A percentile compares a stretch with the other conserved stretches of the same genome.
Conservation (phyloP, 2,113 vertebrate species). For the Rhabdomys dilectus region DNA sequence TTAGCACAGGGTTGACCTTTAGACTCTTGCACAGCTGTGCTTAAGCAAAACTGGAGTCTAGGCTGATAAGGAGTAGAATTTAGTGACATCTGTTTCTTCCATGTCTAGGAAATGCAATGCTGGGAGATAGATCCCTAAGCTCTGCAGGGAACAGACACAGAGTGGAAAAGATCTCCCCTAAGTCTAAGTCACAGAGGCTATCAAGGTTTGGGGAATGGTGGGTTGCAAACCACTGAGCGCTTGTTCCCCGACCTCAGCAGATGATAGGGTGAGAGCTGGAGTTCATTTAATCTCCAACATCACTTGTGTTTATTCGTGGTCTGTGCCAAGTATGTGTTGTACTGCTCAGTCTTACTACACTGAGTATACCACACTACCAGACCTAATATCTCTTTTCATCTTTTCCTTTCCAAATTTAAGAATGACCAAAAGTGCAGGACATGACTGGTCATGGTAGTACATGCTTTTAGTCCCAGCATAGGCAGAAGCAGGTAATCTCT, state of each 20-base stretch:
- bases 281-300: neutral
- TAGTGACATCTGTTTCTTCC: neutral
- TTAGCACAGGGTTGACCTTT: neutral
- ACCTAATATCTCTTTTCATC: neutral
- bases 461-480: neutral
- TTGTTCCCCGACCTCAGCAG: neutral
- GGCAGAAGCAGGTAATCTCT: neutral
- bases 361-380: neutral
- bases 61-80: neutral
- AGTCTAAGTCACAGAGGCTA: neutral
- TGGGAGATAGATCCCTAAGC: neutral
- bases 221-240: too few relatives aligned
- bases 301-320: neutral
- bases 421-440: neutral
- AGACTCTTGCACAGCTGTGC: neutral
- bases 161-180: neutral
- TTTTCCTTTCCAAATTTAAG: slow-evolving; percentile 43
- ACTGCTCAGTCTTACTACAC: neutral
- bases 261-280: neutral
- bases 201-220: too few relatives aligned
- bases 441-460: neutral
- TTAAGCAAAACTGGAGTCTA: neutral
- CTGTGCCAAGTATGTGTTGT: neutral
- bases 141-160: neutral
- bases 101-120: neutral